Base-by-base conservation (phyloP, 2,113 vertebrate genomes). In the Oryzias curvinotus region DNA sequence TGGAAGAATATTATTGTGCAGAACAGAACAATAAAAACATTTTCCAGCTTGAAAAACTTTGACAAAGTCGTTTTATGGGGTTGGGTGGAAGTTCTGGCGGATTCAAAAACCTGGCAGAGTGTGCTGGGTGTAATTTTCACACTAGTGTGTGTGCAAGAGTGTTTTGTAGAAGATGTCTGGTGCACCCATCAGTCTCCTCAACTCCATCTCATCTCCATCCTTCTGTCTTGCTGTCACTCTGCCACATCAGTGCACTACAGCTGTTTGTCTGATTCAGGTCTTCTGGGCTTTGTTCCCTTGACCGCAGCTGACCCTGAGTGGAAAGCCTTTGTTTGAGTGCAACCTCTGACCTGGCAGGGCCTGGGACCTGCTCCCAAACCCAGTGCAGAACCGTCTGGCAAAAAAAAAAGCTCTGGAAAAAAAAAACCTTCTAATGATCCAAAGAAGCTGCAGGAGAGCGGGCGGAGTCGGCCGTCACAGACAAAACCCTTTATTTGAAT, bases 341-440 rank as follows among this genome's bases (percentile, higher is more conserved):
- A 56, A 88, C 85, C 88, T 86, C 45, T 85, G 85, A 89, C 85
- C 83, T 51, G 18, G 19, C 30, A 53, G 87, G 83, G 78, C 86
- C 87, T 88, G 87, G 81, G 87, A 90, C 85, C 80, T 86, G 81
- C 71, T 81, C 74, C 59, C 57, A 43, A 19, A 44, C 61, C 57
- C 77, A 78, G 81, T 69, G 19, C 7, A 65, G 85, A 23, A 82
- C 81, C 44, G 48, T 63, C 65, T 73, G 44, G 70, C 14, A 45
- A 46, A 71, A 47, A 48, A 62, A 42, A 41, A 18, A 51, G 59
- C 15, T 13, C 1, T 1, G 52, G 18, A 54, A 68, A 77, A 66
- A 54, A 17, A 67, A 66, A 77, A 68, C 46, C 30, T 65, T 70
- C 26, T 30, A 51, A 49, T 56, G 41, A 46, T 46, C 61, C 64